Evolutionary conservation across 1,140 invertebrate genomes (phyloP).

Genomic region (Camponotus pennsylvanicus): DNA sequence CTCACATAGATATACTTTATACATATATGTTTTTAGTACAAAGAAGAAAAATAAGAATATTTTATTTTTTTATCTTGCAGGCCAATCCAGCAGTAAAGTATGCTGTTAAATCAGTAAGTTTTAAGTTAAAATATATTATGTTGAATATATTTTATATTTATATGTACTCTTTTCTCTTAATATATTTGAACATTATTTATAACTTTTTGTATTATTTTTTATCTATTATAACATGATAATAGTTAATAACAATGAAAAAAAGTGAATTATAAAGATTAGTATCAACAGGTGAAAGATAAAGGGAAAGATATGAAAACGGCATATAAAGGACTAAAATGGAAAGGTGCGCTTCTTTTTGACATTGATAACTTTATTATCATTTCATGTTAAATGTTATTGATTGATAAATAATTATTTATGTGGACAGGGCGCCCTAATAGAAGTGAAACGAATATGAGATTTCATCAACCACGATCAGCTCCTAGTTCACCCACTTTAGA

Average conservation of each 20-base stretch:
- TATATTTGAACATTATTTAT: constrained; percentile 4
- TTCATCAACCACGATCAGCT: constrained; percentile 88
- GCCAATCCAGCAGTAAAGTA: constrained; percentile 94
- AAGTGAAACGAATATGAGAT: constrained; percentile 80
- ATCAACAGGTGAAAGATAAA: constrained; percentile 90
- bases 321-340: constrained; percentile 91
- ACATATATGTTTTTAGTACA: constrained; percentile 21
- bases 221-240: constrained; percentile 25
- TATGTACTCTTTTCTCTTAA: neutral
- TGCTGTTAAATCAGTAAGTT: constrained; percentile 92
- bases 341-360: constrained; percentile 81
- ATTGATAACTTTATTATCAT: constrained; percentile 21
- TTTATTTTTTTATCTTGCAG: constrained; percentile 85
- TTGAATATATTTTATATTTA: constrained; percentile 27
- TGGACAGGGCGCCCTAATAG: constrained; percentile 83
- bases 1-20: neutral
- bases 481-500: constrained; percentile 89
- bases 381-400: constrained; percentile 30
- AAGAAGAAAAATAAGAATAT: neutral
- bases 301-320: constrained; percentile 91
- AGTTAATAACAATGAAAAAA: neutral
- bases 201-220: constrained; percentile 33
- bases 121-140: constrained; percentile 10
- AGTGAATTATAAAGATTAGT: constrained; percentile 14
- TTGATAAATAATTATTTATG: constrained; percentile 31